These are phyloP conservation scores for Oscheius sp. DNA, from an alignment of 2,888 invertebrate genomes.

Conservation along the genomic window DNA sequence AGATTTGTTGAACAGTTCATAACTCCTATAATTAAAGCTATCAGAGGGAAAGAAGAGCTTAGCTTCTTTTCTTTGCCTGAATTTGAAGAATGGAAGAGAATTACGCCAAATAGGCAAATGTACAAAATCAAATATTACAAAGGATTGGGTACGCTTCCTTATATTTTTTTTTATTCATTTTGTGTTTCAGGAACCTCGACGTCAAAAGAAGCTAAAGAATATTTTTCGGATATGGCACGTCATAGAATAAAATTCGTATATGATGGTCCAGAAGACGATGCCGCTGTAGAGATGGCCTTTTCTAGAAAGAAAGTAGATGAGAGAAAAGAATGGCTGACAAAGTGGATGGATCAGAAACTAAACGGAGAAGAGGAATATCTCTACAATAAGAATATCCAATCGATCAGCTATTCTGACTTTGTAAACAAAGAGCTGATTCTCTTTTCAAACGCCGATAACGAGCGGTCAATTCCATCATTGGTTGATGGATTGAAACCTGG, in stretches of 20 bases:
- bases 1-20: conserved; percentile 95
- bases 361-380: conserved; percentile 65
- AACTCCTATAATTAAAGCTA: conserved; percentile 94
- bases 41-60: conserved; percentile 83
- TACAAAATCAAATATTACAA: conserved; percentile 99
- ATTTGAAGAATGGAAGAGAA: conserved; percentile 94
- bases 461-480: conserved; percentile 82
- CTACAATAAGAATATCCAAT: conserved; percentile 67
- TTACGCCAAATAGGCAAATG: conserved; percentile 88
- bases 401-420: conserved; percentile 66
- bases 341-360: conserved; percentile 85
- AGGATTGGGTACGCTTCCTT: conserved; percentile 77
- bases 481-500: conserved; percentile 88
- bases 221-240: conserved; percentile 93
- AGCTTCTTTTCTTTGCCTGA: conserved; percentile 97
- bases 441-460: conserved; percentile 74
- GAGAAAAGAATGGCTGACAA: conserved; percentile 95
- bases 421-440: conserved; percentile 70
- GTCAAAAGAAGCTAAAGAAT: conserved; percentile 97
- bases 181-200: conserved; percentile 97
- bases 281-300: conserved; percentile 92
- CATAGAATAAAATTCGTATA: conserved; percentile 80
- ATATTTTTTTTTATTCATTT: no score
- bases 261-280: conserved; percentile 87
- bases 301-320: conserved; percentile 92